Evolutionary conservation across 2,797 vertebrate genomes (phyloP), one percentile per base, ranked within the genome.

Genomic region (Rhinella marina): DNA sequence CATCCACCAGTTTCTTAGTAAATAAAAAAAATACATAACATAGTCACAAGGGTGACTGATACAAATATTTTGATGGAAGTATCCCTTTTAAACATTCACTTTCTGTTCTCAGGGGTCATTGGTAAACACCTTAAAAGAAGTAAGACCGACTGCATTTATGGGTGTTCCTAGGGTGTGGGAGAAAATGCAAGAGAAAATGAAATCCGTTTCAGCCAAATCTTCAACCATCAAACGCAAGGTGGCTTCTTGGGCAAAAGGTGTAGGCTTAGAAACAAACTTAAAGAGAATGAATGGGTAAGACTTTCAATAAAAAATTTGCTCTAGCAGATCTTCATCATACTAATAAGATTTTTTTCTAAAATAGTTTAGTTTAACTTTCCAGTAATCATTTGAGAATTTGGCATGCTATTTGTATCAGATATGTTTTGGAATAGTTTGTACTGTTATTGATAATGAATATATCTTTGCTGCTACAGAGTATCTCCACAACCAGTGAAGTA

Each of bases 111-210:
- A 99, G 98, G 98, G 98, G 81, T 96, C 95, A 12, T 90, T 99
- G 92, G 94, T 96, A 0, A 94, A 93, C 90, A 99, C 97, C 0
- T 79, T 99, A 91, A 94, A 93, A 90, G 97, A 99, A 41, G 96
- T 97, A 78, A 96, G 94, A 50, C 98, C 98, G 19, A 99, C 98
- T 0, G 93, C 93, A 0, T 99, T 99, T 91, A 73, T 99, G 95
- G 98, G 96, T 2, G 97, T 99, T 54, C 98, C 98, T 0, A 96
- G 96, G 0, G 96, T 99, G 76, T 99, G 98, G 98, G 98, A 99
- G 90, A 99, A 99, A 94, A 98, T 99, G 94, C 96, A 98, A 79
- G 98, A 98, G 88, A 97, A 93, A 88, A 97, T 99, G 94, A 97
- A 95, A 90, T 93, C 96, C 0, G 29, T 92, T 0, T 93, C 94